Percentiles rank a stretch among this genome's conserved stretches.
These are phyloP conservation scores for Pseudomyrmex flavicornis DNA, from an alignment of 1,140 invertebrate species.

Conservation along the genomic window DNA sequence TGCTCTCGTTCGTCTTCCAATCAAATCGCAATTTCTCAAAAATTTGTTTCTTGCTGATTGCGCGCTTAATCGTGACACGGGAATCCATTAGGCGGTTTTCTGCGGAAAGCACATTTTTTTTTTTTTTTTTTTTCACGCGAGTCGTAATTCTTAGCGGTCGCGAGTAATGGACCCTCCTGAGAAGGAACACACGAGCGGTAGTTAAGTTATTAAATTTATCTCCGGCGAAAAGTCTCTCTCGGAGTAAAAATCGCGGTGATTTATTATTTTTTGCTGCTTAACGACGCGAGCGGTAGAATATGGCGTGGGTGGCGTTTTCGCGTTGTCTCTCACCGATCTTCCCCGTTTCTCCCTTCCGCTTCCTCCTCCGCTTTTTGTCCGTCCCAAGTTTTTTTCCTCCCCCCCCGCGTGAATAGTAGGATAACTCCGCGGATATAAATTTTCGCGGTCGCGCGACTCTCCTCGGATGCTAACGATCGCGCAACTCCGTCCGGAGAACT, in stretches of 20 bases:
- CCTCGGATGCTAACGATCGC: constrained; percentile 42
- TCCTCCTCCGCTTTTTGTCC: constrained; percentile 34
- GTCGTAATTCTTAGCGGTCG: constrained; percentile 43
- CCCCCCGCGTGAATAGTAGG: constrained; percentile 36
- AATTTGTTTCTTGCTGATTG: neutral
- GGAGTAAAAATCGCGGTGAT: constrained; percentile 79
- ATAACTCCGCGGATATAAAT: constrained; percentile 67
- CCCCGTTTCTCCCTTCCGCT: constrained; percentile 17
- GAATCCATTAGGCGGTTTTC: constrained; percentile 36
- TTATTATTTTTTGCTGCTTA: constrained; percentile 84
- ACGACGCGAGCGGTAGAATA: constrained; percentile 82
- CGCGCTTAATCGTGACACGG: neutral
- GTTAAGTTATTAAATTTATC: constrained; percentile 84
- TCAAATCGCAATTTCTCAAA: neutral
- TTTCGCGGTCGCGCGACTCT: constrained; percentile 25
- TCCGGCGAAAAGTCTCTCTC: constrained; percentile 62
- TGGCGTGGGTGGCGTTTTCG: constrained; percentile 63
- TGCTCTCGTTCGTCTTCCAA: neutral
- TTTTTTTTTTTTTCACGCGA: neutral
- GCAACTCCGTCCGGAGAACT: constrained; percentile 33
- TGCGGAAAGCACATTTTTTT: constrained; percentile 45
- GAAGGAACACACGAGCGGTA: constrained; percentile 71
- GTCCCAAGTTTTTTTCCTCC: constrained; percentile 55
- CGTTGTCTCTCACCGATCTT: constrained; percentile 21
- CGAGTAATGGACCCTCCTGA: constrained; percentile 43